Conservation (phyloP, 2,797 vertebrate species). For the Lemur catta region DNA sequence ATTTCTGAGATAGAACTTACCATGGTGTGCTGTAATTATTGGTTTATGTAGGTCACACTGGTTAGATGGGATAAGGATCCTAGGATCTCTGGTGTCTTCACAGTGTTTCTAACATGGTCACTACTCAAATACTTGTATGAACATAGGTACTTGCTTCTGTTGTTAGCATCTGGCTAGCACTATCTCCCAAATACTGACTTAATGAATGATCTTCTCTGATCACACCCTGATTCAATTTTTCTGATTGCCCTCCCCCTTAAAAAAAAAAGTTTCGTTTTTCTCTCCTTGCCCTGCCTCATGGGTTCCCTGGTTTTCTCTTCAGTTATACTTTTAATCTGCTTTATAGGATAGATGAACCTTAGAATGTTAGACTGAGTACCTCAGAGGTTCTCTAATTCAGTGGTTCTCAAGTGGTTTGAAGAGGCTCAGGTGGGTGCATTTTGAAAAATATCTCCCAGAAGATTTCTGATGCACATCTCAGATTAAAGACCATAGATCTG, state of each 20-base stretch:
- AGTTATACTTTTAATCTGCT: slow-evolving; percentile 18
- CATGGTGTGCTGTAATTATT: not conserved
- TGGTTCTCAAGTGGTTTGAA: not conserved
- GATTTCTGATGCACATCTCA: not conserved
- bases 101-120: not conserved
- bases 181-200: not conserved
- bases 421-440: not conserved
- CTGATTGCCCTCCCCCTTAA: not conserved
- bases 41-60: not conserved
- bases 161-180: not conserved
- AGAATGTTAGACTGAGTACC: not conserved
- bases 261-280: not conserved
- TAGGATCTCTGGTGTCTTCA: not conserved
- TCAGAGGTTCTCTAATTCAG: not conserved
- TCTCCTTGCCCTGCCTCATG: not conserved
- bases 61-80: not conserved
- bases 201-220: not conserved
- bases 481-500: not conserved
- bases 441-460: not conserved
- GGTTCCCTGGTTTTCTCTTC: not conserved
- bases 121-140: not conserved
- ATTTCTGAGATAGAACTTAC: not conserved
- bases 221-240: not conserved
- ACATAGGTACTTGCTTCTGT: not conserved
- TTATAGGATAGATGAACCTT: slow-evolving; percentile 8